A percentile compares a stretch with the other conserved stretches of the same genome.
Conservation (phyloP, 2,113 vertebrate species). For the Xiphophorus maculatus region DNA sequence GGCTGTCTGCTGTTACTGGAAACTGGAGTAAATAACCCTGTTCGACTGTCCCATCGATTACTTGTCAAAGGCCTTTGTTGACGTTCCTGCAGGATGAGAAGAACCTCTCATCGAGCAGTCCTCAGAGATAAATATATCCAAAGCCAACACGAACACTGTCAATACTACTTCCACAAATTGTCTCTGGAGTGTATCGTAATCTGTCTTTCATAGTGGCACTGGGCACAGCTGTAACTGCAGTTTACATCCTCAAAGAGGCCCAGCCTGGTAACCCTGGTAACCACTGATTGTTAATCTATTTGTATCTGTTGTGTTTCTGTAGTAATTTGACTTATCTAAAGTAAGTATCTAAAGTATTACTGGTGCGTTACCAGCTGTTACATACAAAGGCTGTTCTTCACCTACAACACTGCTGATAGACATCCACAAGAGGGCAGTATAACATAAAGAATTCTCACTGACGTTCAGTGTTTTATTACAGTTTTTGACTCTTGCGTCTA, state of each 20-base stretch:
- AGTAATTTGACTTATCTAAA: neutral
- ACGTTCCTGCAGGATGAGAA: constrained; percentile 40
- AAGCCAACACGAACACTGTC: constrained; percentile 54
- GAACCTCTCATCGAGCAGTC: constrained; percentile 29
- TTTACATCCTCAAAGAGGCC: constrained; percentile 44
- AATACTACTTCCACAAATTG: constrained; percentile 67
- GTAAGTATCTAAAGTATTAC: neutral
- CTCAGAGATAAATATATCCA: constrained; percentile 63
- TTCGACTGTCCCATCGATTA: constrained; percentile 73
- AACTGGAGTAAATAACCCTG: constrained; percentile 73
- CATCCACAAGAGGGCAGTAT: constrained; percentile 68
- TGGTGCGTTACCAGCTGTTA: neutral
- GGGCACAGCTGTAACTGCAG: constrained; percentile 60
- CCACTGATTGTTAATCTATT: neutral
- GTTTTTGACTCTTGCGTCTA: neutral
- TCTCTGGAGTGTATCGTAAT: constrained; percentile 69
- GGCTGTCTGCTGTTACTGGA: constrained; percentile 75
- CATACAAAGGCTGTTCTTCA: neutral
- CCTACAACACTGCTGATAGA: neutral
- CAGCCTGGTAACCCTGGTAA: constrained; percentile 10
- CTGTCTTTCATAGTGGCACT: constrained; percentile 30
- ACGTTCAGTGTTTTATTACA: too few species aligned
- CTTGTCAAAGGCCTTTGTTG: constrained; percentile 61
- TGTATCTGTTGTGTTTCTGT: neutral
- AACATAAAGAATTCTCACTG: constrained; percentile 42